Conservation (phyloP, 2,888 invertebrate genomes). For the Cantharis nigra region DNA sequence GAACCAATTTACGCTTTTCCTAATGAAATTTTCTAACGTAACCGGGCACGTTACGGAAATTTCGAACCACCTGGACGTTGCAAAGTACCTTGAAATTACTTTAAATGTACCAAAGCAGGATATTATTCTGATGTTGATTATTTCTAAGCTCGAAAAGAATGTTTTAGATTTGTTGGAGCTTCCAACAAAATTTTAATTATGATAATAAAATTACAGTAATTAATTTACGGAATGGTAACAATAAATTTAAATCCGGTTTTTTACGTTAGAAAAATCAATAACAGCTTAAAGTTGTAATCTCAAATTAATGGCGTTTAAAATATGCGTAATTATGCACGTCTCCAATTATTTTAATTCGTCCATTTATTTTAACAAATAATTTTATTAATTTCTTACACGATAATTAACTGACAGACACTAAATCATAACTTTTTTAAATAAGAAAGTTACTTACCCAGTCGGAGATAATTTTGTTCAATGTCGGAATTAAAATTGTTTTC, state of each 20-base stretch:
- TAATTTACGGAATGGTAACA: background rate
- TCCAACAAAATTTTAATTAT: background rate
- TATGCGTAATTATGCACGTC: background rate
- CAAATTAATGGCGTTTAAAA: background rate
- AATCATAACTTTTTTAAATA: background rate
- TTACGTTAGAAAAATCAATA: background rate
- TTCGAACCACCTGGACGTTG: conserved; percentile 5
- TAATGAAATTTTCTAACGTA: conserved; percentile 3
- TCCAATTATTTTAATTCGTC: background rate
- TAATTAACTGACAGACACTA: background rate
- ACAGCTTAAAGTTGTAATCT: background rate
- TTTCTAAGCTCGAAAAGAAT: background rate
- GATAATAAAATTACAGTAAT: background rate
- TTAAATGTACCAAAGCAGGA: background rate
- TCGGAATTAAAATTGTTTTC: background rate
- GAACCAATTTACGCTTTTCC: conserved; percentile 8
- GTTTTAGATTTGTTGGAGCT: background rate
- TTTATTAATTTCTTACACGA: conserved; percentile 1
- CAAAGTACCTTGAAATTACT: conserved; percentile 7
- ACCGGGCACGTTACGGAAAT: conserved; percentile 3
- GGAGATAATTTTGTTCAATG: background rate
- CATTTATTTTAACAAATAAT: background rate
- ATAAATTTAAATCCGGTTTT: background rate
- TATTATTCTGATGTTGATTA: background rate
- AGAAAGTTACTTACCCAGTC: background rate